Percentiles rank a stretch among this genome's conserved stretches.
Evolutionary conservation across 2,797 vertebrate species (phyloP).

Genomic region (Eulemur coronatus): DNA sequence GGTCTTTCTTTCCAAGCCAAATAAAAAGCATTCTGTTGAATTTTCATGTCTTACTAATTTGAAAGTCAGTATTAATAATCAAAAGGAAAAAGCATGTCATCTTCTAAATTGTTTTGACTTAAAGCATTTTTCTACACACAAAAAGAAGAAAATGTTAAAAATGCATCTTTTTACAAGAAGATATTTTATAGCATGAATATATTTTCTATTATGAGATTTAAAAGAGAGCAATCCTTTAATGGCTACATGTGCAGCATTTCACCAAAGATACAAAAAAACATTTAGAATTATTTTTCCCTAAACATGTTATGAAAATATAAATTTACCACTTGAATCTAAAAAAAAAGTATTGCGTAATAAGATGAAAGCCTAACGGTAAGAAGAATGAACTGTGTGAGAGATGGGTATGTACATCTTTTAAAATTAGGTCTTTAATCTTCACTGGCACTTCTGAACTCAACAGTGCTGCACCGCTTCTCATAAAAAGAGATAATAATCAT

Average conservation of each 20-base stretch:
- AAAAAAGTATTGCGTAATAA: neutral
- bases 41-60: neutral
- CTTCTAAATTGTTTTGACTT: neutral
- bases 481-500: conserved; percentile 1
- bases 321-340: neutral
- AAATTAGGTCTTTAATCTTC: conserved; percentile 28
- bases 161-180: neutral
- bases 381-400: neutral
- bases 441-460: neutral
- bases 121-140: neutral
- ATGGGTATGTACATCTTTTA: neutral
- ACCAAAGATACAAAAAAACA: neutral
- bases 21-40: neutral
- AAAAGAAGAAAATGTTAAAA: neutral
- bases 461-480: neutral
- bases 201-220: neutral
- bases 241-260: neutral
- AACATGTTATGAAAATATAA: conserved; percentile 21
- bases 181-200: neutral
- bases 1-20: neutral
- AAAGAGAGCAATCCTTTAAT: neutral
- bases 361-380: neutral
- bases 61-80: neutral
- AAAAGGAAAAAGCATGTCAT: neutral
- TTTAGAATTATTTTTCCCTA: neutral